phyloP scores from a whole-genome alignment of 2,797 vertebrate species.

The Propithecus perrieri region DNA sequence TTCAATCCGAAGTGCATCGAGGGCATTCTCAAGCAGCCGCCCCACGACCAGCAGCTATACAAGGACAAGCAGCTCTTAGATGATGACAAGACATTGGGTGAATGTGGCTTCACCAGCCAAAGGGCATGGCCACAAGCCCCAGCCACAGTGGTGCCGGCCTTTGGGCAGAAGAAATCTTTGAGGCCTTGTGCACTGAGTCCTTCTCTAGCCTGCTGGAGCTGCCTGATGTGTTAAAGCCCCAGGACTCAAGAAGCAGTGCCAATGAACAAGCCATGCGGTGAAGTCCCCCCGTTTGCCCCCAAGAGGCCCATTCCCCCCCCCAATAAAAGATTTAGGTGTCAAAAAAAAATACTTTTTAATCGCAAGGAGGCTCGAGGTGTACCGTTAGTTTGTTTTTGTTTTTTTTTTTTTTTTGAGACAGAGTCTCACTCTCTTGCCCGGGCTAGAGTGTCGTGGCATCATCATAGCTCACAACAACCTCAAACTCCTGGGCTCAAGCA shows the following conservation, averaged over 20 bases:
- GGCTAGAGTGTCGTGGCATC: no score
- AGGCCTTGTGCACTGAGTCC: not conserved
- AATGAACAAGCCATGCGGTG: not conserved
- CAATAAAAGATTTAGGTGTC: not conserved
- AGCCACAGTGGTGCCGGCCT: constrained; percentile 89
- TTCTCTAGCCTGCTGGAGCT: not conserved
- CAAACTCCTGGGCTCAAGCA: no score
- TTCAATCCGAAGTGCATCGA: not conserved
- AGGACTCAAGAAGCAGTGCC: not conserved
- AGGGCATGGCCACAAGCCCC: constrained; percentile 94
- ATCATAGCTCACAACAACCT: no score
- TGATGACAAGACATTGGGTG: constrained; percentile 90
- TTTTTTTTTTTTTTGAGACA: no score
- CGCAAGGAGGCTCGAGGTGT: not conserved
- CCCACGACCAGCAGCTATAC: not conserved
- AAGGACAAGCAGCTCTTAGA: constrained; percentile 94
- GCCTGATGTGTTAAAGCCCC: not conserved
- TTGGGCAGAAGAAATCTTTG: constrained; percentile 64
- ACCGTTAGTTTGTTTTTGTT: not conserved
- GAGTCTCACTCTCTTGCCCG: no score
- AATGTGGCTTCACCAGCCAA: constrained; percentile 95
- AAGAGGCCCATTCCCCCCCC: not conserved
- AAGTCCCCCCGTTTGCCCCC: not conserved
- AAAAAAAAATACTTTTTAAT: not conserved
- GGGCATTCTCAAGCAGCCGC: not conserved